phyloP scores from a whole-genome alignment of 2,888 invertebrate species.

The Calameuta idolon region DNA sequence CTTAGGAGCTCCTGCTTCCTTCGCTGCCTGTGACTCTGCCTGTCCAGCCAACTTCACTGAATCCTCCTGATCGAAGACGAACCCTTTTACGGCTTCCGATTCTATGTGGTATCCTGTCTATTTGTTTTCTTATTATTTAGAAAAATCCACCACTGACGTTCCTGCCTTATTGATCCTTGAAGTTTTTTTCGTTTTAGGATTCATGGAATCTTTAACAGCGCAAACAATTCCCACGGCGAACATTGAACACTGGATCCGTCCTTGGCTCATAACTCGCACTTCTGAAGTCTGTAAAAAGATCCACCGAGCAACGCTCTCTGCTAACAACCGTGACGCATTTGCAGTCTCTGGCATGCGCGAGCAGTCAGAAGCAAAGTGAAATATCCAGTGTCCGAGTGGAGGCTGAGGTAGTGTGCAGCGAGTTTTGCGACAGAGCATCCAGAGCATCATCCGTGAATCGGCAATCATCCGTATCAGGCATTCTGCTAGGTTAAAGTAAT shows the following conservation, averaged over 20 bases:
- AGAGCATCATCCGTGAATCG: not conserved
- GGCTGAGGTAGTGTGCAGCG: not conserved
- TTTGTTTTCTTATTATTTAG: not conserved
- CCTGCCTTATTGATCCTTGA: not conserved
- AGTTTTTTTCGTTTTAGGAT: not conserved
- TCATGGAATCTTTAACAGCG: not conserved
- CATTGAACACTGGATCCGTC: conserved; percentile 24
- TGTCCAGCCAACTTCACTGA: not conserved
- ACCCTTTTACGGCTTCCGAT: not conserved
- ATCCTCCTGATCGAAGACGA: not conserved
- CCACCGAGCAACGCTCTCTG: conserved; percentile 4
- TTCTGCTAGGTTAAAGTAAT: not conserved
- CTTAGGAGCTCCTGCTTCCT: not conserved
- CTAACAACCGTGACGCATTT: not conserved
- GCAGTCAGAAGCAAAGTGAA: not conserved
- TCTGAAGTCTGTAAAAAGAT: conserved; percentile 42
- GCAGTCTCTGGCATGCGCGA: not conserved
- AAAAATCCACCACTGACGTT: not conserved
- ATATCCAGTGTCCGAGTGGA: not conserved
- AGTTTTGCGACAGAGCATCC: not conserved
- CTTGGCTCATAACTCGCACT: conserved; percentile 51
- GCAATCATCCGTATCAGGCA: not conserved
- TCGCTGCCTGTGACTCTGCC: not conserved
- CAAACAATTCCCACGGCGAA: not conserved
- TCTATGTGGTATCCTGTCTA: not conserved